These are phyloP conservation scores for Drosophila helvetica DNA, from an alignment of 2,888 invertebrate genomes.

Conservation along the genomic window DNA sequence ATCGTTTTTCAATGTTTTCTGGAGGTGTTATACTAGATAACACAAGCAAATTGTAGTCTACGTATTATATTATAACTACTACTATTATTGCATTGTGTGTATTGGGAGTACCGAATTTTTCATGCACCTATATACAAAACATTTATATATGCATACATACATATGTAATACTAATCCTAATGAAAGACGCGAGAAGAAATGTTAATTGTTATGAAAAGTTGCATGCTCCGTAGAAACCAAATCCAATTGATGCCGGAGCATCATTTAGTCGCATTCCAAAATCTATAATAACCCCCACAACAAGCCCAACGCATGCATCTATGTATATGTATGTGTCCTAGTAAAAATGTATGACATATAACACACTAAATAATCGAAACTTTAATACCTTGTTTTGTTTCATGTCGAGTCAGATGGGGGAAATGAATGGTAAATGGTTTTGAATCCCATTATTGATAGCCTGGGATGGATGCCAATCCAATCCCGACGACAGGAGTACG, in stretches of 20 bases:
- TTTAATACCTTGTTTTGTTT: conserved; percentile 1
- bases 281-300: conserved; percentile 10
- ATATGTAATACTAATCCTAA: conserved; percentile 18
- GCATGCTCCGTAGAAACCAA: not conserved
- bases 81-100: conserved; percentile 30
- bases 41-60: conserved; percentile 39
- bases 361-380: conserved; percentile 3
- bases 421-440: no score
- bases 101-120: conserved; percentile 30
- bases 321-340: conserved; percentile 33
- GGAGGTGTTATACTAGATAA: conserved; percentile 11
- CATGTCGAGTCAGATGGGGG: not conserved
- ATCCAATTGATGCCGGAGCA: not conserved
- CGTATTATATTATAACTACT: conserved; percentile 46
- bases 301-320: conserved; percentile 16
- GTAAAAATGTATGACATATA: conserved; percentile 42
- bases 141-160: conserved; percentile 25
- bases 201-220: conserved; percentile 38
- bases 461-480: not conserved
- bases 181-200: conserved; percentile 19
- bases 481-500: not conserved
- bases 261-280: conserved; percentile 33
- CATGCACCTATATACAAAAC: conserved; percentile 27
- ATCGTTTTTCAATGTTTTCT: conserved; percentile 2
- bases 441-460: no score